A percentile compares a stretch with the other conserved stretches of the same genome.
These are phyloP conservation scores for Orthonychiurus folsomi DNA, from an alignment of 2,888 invertebrate genomes.

Conservation along the genomic window DNA sequence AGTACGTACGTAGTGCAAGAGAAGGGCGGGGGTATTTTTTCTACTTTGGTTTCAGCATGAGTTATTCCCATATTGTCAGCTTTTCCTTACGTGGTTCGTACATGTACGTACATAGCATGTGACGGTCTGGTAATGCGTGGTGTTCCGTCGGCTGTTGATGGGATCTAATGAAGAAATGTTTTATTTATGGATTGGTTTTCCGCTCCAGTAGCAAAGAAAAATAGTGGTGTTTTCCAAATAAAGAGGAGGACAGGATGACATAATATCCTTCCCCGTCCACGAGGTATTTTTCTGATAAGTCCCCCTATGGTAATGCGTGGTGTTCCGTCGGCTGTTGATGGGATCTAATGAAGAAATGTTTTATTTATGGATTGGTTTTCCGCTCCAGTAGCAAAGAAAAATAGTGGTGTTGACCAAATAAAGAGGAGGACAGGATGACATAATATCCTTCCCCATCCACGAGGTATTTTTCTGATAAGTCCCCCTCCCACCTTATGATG, in stretches of 20 bases:
- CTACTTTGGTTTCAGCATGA: neutral
- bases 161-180: neutral
- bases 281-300: neutral
- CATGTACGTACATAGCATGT: neutral
- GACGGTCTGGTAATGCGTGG: no score
- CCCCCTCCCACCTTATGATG: no score
- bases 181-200: constrained; percentile 1
- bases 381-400: neutral
- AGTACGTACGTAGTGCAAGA: no score
- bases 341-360: neutral
- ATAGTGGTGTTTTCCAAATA: neutral
- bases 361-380: constrained; percentile 1
- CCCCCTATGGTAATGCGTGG: no score
- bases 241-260: neutral
- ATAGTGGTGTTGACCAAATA: neutral
- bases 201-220: neutral
- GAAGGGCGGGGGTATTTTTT: no score
- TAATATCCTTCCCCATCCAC: neutral
- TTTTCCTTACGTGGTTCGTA: neutral
- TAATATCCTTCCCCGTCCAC: neutral
- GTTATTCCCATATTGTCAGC: neutral
- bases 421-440: neutral
- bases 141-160: no score
- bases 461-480: neutral
- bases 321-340: no score